phyloP scores from a whole-genome alignment of 64 coral and sea anemone genomes.

The Montipora foliosa region DNA sequence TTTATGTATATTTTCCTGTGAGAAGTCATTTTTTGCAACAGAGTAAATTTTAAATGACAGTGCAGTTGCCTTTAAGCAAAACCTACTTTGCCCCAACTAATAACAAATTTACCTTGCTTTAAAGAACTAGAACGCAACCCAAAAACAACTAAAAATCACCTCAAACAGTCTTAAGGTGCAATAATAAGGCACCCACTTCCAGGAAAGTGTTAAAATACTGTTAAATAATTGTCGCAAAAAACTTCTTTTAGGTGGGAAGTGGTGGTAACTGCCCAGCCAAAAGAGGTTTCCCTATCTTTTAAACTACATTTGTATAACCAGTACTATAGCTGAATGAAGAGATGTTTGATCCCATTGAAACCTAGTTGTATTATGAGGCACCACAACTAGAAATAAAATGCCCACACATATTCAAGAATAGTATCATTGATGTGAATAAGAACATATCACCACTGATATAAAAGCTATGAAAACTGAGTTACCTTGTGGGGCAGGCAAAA shows the following conservation, averaged over 20 bases:
- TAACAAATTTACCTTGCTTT: too few species aligned
- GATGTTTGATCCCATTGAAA: neutral
- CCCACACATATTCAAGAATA: neutral
- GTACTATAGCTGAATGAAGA: neutral
- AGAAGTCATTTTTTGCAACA: too few species aligned
- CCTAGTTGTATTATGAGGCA: neutral
- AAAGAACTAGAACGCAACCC: too few species aligned
- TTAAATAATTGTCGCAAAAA: too few species aligned
- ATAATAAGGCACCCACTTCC: too few species aligned
- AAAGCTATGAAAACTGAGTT: slow-evolving; percentile 74
- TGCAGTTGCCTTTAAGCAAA: too few species aligned
- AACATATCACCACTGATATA: slow-evolving; percentile 30
- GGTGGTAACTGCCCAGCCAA: neutral
- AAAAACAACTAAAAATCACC: too few species aligned
- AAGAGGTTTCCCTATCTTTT: neutral
- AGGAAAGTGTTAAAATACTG: neutral
- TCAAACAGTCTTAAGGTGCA: too few species aligned
- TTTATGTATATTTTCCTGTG: too few species aligned
- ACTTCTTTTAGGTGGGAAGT: neutral
- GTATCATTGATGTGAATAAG: neutral
- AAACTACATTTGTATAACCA: neutral
- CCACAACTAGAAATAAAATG: neutral
- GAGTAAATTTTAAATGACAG: too few species aligned
- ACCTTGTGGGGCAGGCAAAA: slow-evolving; percentile 89
- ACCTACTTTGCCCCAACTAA: too few species aligned